phyloP scores from a whole-genome alignment of 1,140 invertebrate genomes.

The Homalodisca vitripennis region DNA sequence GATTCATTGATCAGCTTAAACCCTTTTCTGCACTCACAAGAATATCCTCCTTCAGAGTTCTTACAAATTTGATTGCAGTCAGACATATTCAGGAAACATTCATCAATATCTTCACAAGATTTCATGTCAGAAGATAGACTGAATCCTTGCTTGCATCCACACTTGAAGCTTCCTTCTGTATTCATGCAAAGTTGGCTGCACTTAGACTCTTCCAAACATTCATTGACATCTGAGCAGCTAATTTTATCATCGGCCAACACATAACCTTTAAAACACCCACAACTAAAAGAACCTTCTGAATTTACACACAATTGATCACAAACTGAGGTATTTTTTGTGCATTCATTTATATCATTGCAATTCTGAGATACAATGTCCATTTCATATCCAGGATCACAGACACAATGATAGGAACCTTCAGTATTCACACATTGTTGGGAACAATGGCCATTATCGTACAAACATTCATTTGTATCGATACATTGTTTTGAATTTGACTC shows the following conservation, averaged over 20 bases:
- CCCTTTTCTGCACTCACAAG: conserved; percentile 57
- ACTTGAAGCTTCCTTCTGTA: conserved; percentile 60
- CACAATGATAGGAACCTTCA: conserved; percentile 53
- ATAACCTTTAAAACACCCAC: conserved; percentile 59
- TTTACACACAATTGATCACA: conserved; percentile 55
- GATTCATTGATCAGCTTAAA: conserved; percentile 33
- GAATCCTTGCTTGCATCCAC: conserved; percentile 63
- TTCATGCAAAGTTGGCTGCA: conserved; percentile 53
- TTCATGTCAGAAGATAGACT: conserved; percentile 59
- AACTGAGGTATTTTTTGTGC: neutral
- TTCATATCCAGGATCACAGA: conserved; percentile 53
- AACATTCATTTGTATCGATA: conserved; percentile 44
- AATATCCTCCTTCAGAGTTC: conserved; percentile 55
- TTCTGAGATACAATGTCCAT: conserved; percentile 46
- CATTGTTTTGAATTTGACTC: neutral
- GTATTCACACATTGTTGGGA: conserved; percentile 59
- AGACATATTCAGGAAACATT: conserved; percentile 49
- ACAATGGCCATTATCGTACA: conserved; percentile 66
- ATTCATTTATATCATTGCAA: conserved; percentile 42
- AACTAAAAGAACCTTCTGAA: conserved; percentile 58
- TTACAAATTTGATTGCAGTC: conserved; percentile 49
- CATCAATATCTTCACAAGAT: conserved; percentile 58
- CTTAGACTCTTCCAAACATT: conserved; percentile 46
- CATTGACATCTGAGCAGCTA: conserved; percentile 56
- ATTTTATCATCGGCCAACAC: conserved; percentile 41